A percentile compares a stretch with the other conserved stretches of the same genome.
Conservation (phyloP, 2,797 vertebrate species). For the Ispidina picta region DNA sequence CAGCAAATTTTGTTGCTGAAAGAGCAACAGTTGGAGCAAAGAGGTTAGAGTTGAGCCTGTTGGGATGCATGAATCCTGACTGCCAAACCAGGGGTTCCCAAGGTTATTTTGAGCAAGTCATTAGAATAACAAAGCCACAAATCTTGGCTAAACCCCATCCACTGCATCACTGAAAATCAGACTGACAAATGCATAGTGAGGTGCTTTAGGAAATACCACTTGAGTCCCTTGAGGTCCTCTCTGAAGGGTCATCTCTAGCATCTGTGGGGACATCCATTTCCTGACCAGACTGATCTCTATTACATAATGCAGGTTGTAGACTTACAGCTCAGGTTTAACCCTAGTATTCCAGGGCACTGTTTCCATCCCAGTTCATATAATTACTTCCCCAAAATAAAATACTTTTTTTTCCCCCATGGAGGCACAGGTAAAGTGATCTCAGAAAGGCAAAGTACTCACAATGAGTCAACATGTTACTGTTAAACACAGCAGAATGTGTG, state of each 20-base stretch:
- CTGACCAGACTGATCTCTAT: background rate
- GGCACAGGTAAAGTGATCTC: background rate
- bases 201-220: background rate
- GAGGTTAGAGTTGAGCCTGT: background rate
- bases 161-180: background rate
- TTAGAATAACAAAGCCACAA: background rate
- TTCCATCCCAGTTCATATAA: background rate
- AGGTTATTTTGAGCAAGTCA: background rate
- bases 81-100: slow-evolving; percentile 4
- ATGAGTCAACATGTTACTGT: slow-evolving; percentile 41
- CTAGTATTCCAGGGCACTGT: background rate
- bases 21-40: background rate
- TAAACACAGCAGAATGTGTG: slow-evolving; percentile 40
- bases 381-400: background rate
- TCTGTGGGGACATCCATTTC: background rate
- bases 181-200: background rate
- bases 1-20: background rate
- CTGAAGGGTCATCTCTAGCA: background rate
- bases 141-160: slow-evolving; percentile 6
- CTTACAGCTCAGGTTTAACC: background rate
- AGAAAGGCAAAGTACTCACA: background rate
- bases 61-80: slow-evolving; percentile 1
- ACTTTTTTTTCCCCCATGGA: background rate
- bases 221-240: background rate
- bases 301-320: background rate